Base-by-base conservation (phyloP, 2,888 invertebrate species). In the Zonitis immaculata region DNA sequence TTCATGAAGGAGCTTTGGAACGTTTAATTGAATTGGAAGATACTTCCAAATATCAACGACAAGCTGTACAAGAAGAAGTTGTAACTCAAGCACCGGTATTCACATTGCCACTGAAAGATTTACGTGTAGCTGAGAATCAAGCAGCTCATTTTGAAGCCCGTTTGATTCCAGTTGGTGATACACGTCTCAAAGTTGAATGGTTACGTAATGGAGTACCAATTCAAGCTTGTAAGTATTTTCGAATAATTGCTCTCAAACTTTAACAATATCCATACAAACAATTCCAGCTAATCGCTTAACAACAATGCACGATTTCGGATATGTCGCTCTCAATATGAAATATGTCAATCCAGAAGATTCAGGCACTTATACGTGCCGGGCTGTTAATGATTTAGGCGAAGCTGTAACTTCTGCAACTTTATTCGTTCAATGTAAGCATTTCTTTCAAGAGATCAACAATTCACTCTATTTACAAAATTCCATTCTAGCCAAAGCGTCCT, bases 231-330 rank as follows among this genome's bases (percentile, higher is more conserved):
- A 79, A 83, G 86, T 76, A 22, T n/a, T 52, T 44, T 44, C n/a
- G 27, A 28, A 26, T 25, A 22, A n/a, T n/a, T n/a, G n/a, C 22
- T 5, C 3, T 42, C 7, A 52, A 43, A 56, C 42, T 49, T 52
- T 51, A 20, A 11, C 11, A 5, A 6, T 18, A 49, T 39, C 22
- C 44, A 32, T 9, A 12, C 51, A 18, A 57, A 22, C 14, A 9
- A 58, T 72, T 73, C 47, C 63, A 88, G 88, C 92, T n/a, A 93
- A 93, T 72, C 89, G 93, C 55, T 81, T 91, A 26, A 91, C 91
- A 42, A 95, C 95, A 8, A 93, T 95, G 88, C 94, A 97, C 72
- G 98, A 99, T 74, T 97, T 98, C 73, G 98, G 98, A 45, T 97
- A 95, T 73, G 97, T 97, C 22, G 95, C 95, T 32, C 79, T 94